Evolutionary conservation across 2,113 vertebrate genomes (phyloP).

Genomic region (Aegotheles bennettii): DNA sequence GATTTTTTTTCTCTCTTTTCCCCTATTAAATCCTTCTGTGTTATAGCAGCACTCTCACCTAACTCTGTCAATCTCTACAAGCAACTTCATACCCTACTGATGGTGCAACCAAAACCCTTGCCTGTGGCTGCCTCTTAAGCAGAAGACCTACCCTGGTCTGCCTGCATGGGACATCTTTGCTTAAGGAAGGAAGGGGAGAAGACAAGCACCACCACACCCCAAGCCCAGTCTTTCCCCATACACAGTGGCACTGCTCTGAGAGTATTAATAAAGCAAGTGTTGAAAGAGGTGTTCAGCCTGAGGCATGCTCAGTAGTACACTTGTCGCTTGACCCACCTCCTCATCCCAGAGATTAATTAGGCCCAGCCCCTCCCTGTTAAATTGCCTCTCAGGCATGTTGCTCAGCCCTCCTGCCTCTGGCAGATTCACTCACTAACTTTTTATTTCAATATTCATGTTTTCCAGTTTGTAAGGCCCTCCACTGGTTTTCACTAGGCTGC

Average conservation of each 20-base stretch:
- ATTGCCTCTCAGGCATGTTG: conserved; percentile 43
- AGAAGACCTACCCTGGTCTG: background rate
- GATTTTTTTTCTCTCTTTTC: background rate
- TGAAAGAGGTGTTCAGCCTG: conserved; percentile 41
- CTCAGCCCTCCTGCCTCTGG: conserved; percentile 28
- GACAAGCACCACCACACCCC: background rate
- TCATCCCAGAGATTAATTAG: conserved; percentile 49
- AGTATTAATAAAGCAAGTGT: conserved; percentile 49
- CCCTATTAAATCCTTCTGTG: background rate
- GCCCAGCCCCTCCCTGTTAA: conserved; percentile 33
- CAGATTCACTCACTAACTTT: conserved; percentile 54
- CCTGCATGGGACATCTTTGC: background rate
- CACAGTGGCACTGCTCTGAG: background rate
- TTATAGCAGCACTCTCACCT: background rate
- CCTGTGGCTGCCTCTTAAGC: background rate
- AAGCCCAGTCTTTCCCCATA: conserved; percentile 4
- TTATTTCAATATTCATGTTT: conserved; percentile 46
- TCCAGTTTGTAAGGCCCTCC: conserved; percentile 22
- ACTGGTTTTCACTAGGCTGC: background rate
- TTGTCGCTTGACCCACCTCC: conserved; percentile 49
- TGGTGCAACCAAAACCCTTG: background rate
- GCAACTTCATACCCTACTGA: background rate
- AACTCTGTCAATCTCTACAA: background rate
- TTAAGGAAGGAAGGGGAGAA: background rate
- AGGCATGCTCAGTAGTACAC: conserved; percentile 14